A percentile compares a stretch with the other conserved stretches of the same genome.
These are phyloP conservation scores for Hermaeophaga mercurialis DNA, from an alignment of 2,888 invertebrate genomes.

Conservation along the genomic window DNA sequence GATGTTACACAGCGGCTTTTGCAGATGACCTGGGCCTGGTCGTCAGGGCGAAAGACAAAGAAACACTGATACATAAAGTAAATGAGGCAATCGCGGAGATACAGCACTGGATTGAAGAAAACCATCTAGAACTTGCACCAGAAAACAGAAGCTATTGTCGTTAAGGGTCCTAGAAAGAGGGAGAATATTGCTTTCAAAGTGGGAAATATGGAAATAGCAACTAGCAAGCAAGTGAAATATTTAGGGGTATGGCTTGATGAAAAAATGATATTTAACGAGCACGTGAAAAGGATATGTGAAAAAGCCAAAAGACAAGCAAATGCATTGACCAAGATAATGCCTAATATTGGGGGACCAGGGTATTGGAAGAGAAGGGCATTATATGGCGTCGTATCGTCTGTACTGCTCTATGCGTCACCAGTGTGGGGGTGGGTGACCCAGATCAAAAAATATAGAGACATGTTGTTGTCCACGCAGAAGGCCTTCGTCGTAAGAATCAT, in stretches of 20 bases:
- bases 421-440: conserved; percentile 20
- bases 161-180: not conserved
- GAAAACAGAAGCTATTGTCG: not conserved
- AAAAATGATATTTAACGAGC: not conserved
- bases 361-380: conserved; percentile 18
- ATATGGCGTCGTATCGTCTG: conserved; percentile 20
- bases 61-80: not conserved
- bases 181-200: not conserved
- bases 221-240: too few species aligned
- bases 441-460: not conserved
- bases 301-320: conserved; percentile 12
- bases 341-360: conserved; percentile 30
- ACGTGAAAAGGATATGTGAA: not conserved
- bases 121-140: not conserved
- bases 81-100: not conserved
- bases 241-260: conserved; percentile 13
- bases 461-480: conserved; percentile 7
- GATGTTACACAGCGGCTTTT: not conserved
- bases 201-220: too few species aligned
- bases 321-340: conserved; percentile 19
- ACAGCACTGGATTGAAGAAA: not conserved
- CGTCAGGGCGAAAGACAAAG: not conserved
- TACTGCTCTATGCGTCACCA: conserved; percentile 30
- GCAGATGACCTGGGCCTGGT: conserved; percentile 7
- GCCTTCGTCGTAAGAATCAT: not conserved